A percentile compares a stretch with the other conserved stretches of the same genome.
Evolutionary conservation across 2,888 invertebrate genomes (phyloP).

Genomic region (Cremastobaeus sp.): DNA sequence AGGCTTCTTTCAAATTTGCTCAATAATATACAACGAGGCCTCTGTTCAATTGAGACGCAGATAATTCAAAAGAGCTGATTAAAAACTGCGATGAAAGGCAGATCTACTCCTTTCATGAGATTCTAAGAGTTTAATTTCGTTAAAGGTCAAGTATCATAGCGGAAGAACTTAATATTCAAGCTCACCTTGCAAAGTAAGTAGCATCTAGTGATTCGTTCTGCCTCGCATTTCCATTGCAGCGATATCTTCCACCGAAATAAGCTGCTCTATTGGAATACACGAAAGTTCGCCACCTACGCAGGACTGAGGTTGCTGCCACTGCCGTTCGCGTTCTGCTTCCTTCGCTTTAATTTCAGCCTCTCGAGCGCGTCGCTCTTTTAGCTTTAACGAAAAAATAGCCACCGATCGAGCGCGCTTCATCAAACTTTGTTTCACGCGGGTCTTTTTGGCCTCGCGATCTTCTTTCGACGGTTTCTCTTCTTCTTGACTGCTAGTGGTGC

Average conservation of each 20-base stretch:
- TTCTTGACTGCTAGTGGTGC: slow-evolving; percentile 81
- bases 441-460: slow-evolving; percentile 73
- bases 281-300: slow-evolving; percentile 90
- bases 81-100: too few species aligned
- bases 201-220: slow-evolving; percentile 74
- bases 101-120: too few species aligned
- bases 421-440: slow-evolving; percentile 84
- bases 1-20: background rate
- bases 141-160: too few species aligned
- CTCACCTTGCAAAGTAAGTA: slow-evolving; percentile 55
- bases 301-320: slow-evolving; percentile 81
- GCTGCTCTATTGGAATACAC: slow-evolving; percentile 90
- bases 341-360: slow-evolving; percentile 86
- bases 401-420: slow-evolving; percentile 92
- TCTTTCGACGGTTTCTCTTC: slow-evolving; percentile 77
- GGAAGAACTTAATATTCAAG: too few species aligned
- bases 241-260: slow-evolving; percentile 80
- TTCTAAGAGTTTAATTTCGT: too few species aligned
- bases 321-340: slow-evolving; percentile 81
- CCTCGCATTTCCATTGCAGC: slow-evolving; percentile 76
- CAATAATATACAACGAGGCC: background rate
- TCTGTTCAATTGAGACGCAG: too few species aligned
- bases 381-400: slow-evolving; percentile 90
- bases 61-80: too few species aligned
- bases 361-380: slow-evolving; percentile 87